Conservation (phyloP, 92 coral and sea anemone species). For the Phenganax marumi region DNA sequence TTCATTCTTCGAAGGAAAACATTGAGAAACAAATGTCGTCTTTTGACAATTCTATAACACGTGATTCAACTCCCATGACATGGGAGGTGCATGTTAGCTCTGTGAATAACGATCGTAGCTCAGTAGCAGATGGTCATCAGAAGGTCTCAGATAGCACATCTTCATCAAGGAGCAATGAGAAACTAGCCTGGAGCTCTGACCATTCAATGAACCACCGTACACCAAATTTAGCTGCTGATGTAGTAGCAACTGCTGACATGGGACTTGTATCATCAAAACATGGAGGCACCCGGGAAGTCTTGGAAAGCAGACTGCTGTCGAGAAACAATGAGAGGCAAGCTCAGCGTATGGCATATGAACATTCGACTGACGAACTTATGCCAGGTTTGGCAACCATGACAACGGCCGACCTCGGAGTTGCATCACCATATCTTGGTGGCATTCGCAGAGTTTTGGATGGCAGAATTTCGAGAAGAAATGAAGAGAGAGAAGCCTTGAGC, state of each 20-base stretch:
- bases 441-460: neutral
- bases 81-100: neutral
- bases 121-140: neutral
- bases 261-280: no score
- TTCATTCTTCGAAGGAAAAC: conserved; percentile 10
- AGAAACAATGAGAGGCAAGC: neutral
- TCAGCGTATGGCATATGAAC: neutral
- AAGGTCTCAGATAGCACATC: neutral
- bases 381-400: neutral
- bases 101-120: neutral
- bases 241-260: neutral
- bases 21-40: neutral
- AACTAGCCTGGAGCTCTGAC: neutral
- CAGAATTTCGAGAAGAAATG: neutral
- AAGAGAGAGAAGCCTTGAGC: neutral
- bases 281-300: neutral
- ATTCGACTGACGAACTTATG: neutral
- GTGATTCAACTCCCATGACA: neutral
- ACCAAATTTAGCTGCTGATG: neutral
- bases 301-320: neutral
- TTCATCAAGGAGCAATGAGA: neutral
- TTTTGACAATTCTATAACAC: neutral
- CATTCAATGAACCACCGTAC: neutral
- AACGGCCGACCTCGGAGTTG: neutral
- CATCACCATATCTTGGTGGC: neutral